Evolutionary conservation across 2,888 invertebrate species (phyloP).

Genomic region (Glyphotaelius pellucidus): DNA sequence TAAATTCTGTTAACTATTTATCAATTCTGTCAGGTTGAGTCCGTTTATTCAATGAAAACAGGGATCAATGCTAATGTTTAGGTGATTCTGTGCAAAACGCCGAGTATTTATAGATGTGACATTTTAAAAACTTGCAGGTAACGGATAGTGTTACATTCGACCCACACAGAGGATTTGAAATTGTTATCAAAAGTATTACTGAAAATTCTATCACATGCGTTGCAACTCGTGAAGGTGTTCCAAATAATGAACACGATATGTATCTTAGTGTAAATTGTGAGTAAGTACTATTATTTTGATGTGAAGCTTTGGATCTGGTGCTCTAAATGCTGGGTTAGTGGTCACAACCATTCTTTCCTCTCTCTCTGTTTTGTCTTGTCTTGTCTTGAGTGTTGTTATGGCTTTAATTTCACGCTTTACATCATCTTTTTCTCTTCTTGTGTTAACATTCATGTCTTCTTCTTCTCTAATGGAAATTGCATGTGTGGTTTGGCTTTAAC

Average conservation of each 20-base stretch:
- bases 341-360: slow-evolving; percentile 49
- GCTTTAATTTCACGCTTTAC: slow-evolving; percentile 48
- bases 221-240: slow-evolving; percentile 67
- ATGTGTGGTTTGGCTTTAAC: slow-evolving; percentile 58
- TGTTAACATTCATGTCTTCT: slow-evolving; percentile 4
- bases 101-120: slow-evolving; percentile 9
- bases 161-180: slow-evolving; percentile 73
- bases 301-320: slow-evolving; percentile 61
- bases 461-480: not conserved
- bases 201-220: slow-evolving; percentile 69
- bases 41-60: not conserved
- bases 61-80: slow-evolving; percentile 28
- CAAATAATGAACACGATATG: slow-evolving; percentile 58
- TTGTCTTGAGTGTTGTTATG: slow-evolving; percentile 15
- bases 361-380: slow-evolving; percentile 48
- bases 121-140: slow-evolving; percentile 68
- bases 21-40: not conserved
- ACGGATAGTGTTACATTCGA: slow-evolving; percentile 70
- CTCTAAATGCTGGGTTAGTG: slow-evolving; percentile 41
- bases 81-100: not conserved
- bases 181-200: slow-evolving; percentile 69
- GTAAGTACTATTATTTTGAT: slow-evolving; percentile 65
- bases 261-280: slow-evolving; percentile 67
- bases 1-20: not conserved
- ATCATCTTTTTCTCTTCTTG: slow-evolving; percentile 48